Base-by-base conservation (phyloP, 2,888 invertebrate species). In the Gibbula magus region DNA sequence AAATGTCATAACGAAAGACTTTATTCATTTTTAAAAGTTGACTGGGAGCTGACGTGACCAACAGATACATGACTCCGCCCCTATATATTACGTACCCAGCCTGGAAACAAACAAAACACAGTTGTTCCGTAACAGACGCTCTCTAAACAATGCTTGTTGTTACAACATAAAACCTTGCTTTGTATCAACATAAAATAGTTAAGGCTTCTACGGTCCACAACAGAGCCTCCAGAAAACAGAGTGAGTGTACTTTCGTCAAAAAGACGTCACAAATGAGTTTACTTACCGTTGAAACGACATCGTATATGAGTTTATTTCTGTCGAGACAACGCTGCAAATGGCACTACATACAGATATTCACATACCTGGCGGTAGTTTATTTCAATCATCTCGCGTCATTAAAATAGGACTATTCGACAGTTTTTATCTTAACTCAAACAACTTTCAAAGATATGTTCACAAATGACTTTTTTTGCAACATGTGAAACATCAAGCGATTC, bases 21-120 rank as follows among this genome's bases (percentile, higher is more conserved):
- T 78, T 78, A 78, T 78, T 78, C 78, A 78, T 73, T 35, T 78
- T 45, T 75, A 75, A 75, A 53, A 35, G 29, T 53, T 75, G 54
- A 75, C 75, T 75, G 75, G 75, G 75, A 75, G 29, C 75, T 53
- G 75, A 75, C 74, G 54, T 75, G 54, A 75, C 75, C 52, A 75
- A 70, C 13, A 70, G 25, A 25, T 70, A 45, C 45, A 10, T 70
- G 70, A 70, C 70, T 70, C 70, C 39, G 39, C 70, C 70, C 70
- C 20, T 39, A 18, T 70, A 16, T 20, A 10, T 70, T 70, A 70
- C 35, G n/a, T n/a, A n/a, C 70, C 70, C 70, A 70, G 35, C 35
- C 70, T 35, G 35, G 70, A 18, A 39, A 70, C 70, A 70, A 35
- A 70, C 70, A 70, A 70, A 70, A 70, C 70, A 70, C 70, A 70